These are phyloP conservation scores for Cottoperca gobio DNA, from an alignment of 2,797 vertebrate genomes.

Conservation along the genomic window DNA sequence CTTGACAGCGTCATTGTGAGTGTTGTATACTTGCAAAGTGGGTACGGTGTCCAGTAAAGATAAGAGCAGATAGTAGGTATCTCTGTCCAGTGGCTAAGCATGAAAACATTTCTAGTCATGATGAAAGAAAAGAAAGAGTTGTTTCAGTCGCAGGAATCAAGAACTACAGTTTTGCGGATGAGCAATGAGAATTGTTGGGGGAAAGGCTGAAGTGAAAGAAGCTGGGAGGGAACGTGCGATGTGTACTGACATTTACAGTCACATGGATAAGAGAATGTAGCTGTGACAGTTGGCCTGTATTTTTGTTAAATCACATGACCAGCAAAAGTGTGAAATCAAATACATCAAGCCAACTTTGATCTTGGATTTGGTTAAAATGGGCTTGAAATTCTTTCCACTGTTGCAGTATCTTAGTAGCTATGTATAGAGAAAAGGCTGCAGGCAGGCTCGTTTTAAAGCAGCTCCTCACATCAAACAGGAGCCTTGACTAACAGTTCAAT, in stretches of 20 bases:
- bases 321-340: conserved; percentile 62
- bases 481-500: conserved; percentile 41
- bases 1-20: background rate
- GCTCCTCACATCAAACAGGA: conserved; percentile 61
- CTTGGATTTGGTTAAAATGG: conserved; percentile 59
- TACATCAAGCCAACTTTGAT: conserved; percentile 65
- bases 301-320: conserved; percentile 49
- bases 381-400: conserved; percentile 62
- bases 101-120: background rate
- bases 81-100: conserved; percentile 1
- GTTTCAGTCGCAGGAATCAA: background rate
- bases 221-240: background rate
- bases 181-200: background rate
- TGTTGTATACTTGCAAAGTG: conserved; percentile 14
- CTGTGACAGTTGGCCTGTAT: conserved; percentile 39
- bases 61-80: conserved; percentile 25
- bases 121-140: conserved; percentile 4
- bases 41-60: conserved; percentile 24
- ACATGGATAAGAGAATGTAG: conserved; percentile 25
- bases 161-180: background rate
- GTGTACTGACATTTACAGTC: conserved; percentile 47
- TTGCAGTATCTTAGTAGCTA: conserved; percentile 47
- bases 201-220: conserved; percentile 24
- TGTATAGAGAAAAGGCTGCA: conserved; percentile 54
- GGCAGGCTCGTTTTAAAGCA: conserved; percentile 62